Evolutionary conservation across 2,797 vertebrate species (phyloP).

Genomic region (Distichodus sexfasciatus): DNA sequence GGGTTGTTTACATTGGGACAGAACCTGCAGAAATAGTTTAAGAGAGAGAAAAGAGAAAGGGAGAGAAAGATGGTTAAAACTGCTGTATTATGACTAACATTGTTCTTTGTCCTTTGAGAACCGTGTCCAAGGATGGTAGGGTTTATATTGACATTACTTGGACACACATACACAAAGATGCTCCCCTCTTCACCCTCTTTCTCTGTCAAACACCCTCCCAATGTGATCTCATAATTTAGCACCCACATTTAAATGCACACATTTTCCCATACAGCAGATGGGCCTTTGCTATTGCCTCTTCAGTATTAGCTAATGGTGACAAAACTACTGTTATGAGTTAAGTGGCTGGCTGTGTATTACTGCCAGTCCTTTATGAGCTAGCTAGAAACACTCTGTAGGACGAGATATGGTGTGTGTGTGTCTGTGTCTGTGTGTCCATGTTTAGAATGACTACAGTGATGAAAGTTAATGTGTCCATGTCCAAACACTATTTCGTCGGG

Average conservation of each 20-base stretch:
- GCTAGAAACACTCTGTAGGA: slow-evolving; percentile 48
- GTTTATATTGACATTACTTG: slow-evolving; percentile 29
- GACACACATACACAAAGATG: neutral
- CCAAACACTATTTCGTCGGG: slow-evolving; percentile 64
- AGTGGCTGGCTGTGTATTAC: slow-evolving; percentile 71
- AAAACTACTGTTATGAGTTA: slow-evolving; percentile 76
- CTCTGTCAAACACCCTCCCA: neutral
- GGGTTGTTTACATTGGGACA: slow-evolving; percentile 5
- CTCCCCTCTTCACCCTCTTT: slow-evolving; percentile 8
- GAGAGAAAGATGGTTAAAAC: too few species aligned
- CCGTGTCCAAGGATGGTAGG: slow-evolving; percentile 42
- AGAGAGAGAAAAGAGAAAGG: too few species aligned
- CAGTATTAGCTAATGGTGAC: slow-evolving; percentile 76
- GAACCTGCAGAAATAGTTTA: slow-evolving; percentile 16
- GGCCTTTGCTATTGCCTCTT: slow-evolving; percentile 57
- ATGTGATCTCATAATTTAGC: slow-evolving; percentile 14
- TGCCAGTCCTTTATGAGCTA: slow-evolving; percentile 69
- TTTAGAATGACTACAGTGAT: slow-evolving; percentile 76
- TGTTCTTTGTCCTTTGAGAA: slow-evolving; percentile 19
- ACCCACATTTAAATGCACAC: slow-evolving; percentile 14
- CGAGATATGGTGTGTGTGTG: slow-evolving; percentile 47
- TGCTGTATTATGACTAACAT: too few species aligned
- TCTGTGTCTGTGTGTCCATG: slow-evolving; percentile 53
- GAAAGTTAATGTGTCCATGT: slow-evolving; percentile 76
- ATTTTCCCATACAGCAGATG: slow-evolving; percentile 58